Percentiles rank a stretch among this genome's conserved stretches.
phyloP scores from a whole-genome alignment of 1,140 invertebrate species.

The Nixonia krombeini region DNA sequence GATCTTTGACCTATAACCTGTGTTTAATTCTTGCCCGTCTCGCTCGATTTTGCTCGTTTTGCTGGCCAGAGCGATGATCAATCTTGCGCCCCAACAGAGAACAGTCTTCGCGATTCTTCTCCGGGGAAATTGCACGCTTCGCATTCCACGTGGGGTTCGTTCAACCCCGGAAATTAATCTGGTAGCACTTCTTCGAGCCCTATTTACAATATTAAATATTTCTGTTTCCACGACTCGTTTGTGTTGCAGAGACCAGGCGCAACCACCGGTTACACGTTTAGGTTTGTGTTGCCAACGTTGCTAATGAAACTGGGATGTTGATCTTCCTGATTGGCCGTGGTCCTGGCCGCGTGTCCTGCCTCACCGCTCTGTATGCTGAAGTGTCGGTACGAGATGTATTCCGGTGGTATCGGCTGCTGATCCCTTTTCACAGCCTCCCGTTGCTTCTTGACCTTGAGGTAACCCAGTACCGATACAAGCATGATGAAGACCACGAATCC shows the following conservation, averaged over 20 bases:
- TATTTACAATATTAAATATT: too few species aligned
- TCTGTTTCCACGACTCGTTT: too few species aligned
- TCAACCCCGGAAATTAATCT: conserved; percentile 11
- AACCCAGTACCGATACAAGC: conserved; percentile 85
- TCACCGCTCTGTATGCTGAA: conserved; percentile 75
- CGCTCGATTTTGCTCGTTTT: background rate
- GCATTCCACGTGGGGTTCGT: conserved; percentile 3
- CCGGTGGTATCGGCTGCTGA: conserved; percentile 75
- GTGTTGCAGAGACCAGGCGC: too few species aligned
- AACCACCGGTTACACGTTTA: conserved; percentile 32
- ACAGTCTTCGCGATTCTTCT: conserved; percentile 22
- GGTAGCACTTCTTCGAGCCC: background rate
- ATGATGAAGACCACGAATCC: conserved; percentile 88
- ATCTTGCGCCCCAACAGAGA: conserved; percentile 18
- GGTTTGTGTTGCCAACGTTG: conserved; percentile 38
- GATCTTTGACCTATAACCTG: conserved; percentile 14
- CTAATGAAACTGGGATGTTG: conserved; percentile 42
- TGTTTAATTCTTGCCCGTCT: conserved; percentile 3
- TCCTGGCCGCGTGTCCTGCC: conserved; percentile 23
- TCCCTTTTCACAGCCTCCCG: conserved; percentile 80
- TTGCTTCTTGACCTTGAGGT: conserved; percentile 88
- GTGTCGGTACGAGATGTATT: conserved; percentile 82
- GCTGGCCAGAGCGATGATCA: conserved; percentile 15
- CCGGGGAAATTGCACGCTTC: conserved; percentile 19
- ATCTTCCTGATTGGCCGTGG: conserved; percentile 35